Base-by-base conservation (phyloP, 2,888 invertebrate species). In the Epistrophe eligans region DNA sequence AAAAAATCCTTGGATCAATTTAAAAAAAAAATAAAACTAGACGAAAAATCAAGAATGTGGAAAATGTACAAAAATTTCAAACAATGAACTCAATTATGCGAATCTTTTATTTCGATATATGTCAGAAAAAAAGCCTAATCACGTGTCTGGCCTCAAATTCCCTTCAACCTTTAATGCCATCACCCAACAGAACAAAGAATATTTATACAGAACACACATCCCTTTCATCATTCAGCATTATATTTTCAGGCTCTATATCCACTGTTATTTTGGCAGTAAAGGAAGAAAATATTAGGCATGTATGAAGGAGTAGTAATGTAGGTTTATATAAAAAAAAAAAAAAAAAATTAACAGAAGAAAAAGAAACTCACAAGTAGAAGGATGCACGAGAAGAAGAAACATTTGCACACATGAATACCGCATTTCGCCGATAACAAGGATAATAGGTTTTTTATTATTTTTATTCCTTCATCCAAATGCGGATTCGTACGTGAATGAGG, bases 391-490 rank as follows among this genome's bases (percentile, higher is more conserved):
- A 77, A 79, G 50, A 58, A 45, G 72, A 79, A 79, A 74, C 79
- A 74, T 60, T 79, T 83, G 73, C 76, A 84, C 79, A 84, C 84
- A 84, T 50, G 79, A 79, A 82, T 55, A 85, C 70, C 52, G 72
- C 80, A 80, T 79, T 79, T 87, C 79, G 24, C 79, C 66, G 87
- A 83, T 87, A 87, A 87, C 83, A 83, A 83, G 87, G 79, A 87
- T 87, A 87, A 87, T 87, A 79, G 82, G 87, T 83, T 87, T 87
- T 83, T 83, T 87, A 87, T 87, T 87, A 87, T 87, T 87, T 83
- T 79, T 87, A 87, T 79, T 79, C 76, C 71, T 82, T 77, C 79
- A 79, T 79, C 72, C 79, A 60, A 79, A 87, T 74, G 64, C 43
- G 74, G 79, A 74, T 76, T 74, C n/a, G 71, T 85, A 85, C 85